phyloP scores from a whole-genome alignment of 2,888 invertebrate genomes.

The Drosophila fungiperda region DNA sequence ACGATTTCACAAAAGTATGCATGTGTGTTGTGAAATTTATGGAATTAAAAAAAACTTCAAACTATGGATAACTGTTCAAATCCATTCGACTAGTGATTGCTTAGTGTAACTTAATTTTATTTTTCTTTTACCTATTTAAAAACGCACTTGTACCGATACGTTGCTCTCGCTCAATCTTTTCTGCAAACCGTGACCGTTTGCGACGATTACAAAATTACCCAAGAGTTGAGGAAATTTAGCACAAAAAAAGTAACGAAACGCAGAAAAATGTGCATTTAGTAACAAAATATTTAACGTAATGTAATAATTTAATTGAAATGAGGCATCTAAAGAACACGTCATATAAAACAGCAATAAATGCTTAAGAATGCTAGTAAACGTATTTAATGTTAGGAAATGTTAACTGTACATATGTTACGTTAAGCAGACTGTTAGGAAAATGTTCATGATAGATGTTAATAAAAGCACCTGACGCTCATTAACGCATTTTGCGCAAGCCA shows the following conservation, averaged over 20 bases:
- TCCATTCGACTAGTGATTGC: neutral
- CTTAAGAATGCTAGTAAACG: neutral
- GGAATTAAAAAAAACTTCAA: neutral
- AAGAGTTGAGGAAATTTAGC: neutral
- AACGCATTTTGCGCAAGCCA: neutral
- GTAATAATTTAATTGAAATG: neutral
- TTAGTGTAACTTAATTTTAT: neutral
- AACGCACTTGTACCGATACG: slow-evolving; percentile 35
- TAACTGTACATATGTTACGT: neutral
- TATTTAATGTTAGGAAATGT: neutral
- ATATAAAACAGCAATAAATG: neutral
- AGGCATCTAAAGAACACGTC: neutral
- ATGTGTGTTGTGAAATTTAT: slow-evolving; percentile 5
- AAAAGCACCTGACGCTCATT: neutral
- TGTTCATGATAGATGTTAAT: neutral
- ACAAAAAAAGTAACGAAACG: slow-evolving; percentile 5
- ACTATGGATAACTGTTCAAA: neutral
- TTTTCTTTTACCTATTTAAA: slow-evolving; percentile 22
- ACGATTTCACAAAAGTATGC: slow-evolving; percentile 55
- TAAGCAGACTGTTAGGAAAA: neutral
- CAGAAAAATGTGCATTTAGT: neutral
- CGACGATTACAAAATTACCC: slow-evolving; percentile 8
- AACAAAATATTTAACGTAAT: slow-evolving; percentile 4
- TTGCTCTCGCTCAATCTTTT: slow-evolving; percentile 43
- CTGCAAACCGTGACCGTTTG: slow-evolving; percentile 22